phyloP scores from a whole-genome alignment of 2,888 invertebrate species.

The Leptodirus hochenwartii region DNA sequence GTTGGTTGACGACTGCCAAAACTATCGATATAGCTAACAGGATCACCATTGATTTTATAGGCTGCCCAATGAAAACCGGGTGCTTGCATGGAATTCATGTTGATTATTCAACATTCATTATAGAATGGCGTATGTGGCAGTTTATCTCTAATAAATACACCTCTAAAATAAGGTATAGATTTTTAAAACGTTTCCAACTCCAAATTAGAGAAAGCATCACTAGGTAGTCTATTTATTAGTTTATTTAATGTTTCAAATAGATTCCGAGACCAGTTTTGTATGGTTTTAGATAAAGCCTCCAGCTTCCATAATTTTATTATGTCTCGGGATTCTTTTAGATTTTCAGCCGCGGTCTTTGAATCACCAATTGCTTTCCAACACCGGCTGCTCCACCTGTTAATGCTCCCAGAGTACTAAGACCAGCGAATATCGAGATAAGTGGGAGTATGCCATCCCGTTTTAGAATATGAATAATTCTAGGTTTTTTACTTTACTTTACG shows the following conservation, averaged over 20 bases:
- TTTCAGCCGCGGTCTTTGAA: conserved; percentile 17
- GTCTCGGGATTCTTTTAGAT: conserved; percentile 18
- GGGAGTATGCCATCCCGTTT: conserved; percentile 19
- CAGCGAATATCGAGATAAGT: conserved; percentile 20
- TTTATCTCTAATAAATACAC: conserved; percentile 8
- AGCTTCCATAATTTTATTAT: conserved; percentile 23
- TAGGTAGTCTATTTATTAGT: conserved; percentile 7
- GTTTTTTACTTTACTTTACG: conserved; percentile 14
- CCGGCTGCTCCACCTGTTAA: conserved; percentile 21
- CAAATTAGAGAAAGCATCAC: conserved; percentile 7
- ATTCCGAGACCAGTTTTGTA: conserved; percentile 8
- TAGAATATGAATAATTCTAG: conserved; percentile 7
- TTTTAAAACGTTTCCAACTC: conserved; percentile 5
- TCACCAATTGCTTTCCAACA: conserved; percentile 21
- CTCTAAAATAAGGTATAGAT: conserved; percentile 8
- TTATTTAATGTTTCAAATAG: too few species aligned
- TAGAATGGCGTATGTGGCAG: conserved; percentile 6
- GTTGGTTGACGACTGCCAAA: conserved; percentile 9
- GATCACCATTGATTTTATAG: conserved; percentile 7
- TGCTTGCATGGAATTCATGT: conserved; percentile 7
- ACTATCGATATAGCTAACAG: conserved; percentile 9
- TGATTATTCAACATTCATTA: conserved; percentile 7
- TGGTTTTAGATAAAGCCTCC: conserved; percentile 9
- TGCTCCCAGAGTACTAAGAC: conserved; percentile 19
- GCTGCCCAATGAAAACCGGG: conserved; percentile 10